Base-by-base conservation (phyloP, 2,888 invertebrate species). In the Marasmarcha lunaedactyla region DNA sequence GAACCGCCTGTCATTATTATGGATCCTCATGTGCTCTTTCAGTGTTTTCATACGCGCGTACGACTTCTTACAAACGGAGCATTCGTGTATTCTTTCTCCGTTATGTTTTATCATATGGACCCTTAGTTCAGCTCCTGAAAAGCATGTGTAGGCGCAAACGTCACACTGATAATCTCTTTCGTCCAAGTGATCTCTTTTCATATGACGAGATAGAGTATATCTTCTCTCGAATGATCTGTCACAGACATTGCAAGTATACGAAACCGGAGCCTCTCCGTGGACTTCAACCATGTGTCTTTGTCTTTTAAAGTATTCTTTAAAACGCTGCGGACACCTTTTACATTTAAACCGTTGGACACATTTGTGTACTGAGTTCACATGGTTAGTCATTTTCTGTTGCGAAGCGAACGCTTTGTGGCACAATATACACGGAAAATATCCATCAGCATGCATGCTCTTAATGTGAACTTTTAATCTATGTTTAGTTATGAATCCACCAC, bases 241-340 rank as follows among this genome's bases (percentile, higher is more conserved):
- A 20, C 71, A 71, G 0, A 73, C 73, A 20, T 71, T 76, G n/a
- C 78, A 78, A 11, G 56, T 68, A 36, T 77, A 78, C 1, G 55
- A 46, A 0, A 77, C 38, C 0, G 73, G 71, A 0, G 67, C 62
- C 0, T 66, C 56, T 0, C 74, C 76, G 5, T 78, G 78, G 0
- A 50, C 51, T 25, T 64, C 60, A 0, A 71, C 73, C 59, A 76
- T 60, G 44, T 77, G 78, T 5, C 69, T 66, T 38, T 77, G 76
- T 4, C 73, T 48, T 1, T 60, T 46, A 37, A 73, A 76, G 36
- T 76, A 77, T 11, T 77, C 76, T 0, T 61, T 52, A 33, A 78
- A 78, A 0, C 70, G 46, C 13, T 71, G 73, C 0, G 65, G 60
- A 42, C 78, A 78, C 11, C 70, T 67, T 0, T 67, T 58, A 35